phyloP scores from a whole-genome alignment of 2,113 vertebrate species.

The Cephalopholis sonnerati region DNA sequence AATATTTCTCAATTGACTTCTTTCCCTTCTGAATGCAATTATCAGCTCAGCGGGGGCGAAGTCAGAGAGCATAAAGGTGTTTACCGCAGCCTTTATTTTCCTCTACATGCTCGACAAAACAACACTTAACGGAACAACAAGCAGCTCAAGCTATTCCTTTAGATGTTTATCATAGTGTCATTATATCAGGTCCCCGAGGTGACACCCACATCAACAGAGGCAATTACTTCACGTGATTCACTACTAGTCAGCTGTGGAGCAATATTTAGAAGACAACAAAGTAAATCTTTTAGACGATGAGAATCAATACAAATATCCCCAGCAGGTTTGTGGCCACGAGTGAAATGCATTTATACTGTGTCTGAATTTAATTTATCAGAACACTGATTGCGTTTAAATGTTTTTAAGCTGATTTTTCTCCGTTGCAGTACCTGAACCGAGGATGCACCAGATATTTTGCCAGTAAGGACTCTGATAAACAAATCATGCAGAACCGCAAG shows the following conservation, averaged over 20 bases:
- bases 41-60: slow-evolving; percentile 22
- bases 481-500: slow-evolving; percentile 96
- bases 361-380: slow-evolving; percentile 28
- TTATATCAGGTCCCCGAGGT: slow-evolving; percentile 59
- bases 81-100: slow-evolving; percentile 38
- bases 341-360: not conserved
- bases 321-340: not conserved
- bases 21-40: slow-evolving; percentile 32
- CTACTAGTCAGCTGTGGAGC: slow-evolving; percentile 56
- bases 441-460: slow-evolving; percentile 97
- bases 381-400: slow-evolving; percentile 35
- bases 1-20: slow-evolving; percentile 43
- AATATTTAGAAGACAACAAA: slow-evolving; percentile 49
- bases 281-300: slow-evolving; percentile 49
- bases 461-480: slow-evolving; percentile 94
- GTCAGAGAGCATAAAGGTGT: slow-evolving; percentile 43
- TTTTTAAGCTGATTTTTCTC: slow-evolving; percentile 37
- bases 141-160: slow-evolving; percentile 51
- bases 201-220: slow-evolving; percentile 70
- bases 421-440: slow-evolving; percentile 93
- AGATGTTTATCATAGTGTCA: slow-evolving; percentile 61
- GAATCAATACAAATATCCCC: slow-evolving; percentile 56
- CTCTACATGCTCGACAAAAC: slow-evolving; percentile 40
- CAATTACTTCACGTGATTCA: slow-evolving; percentile 53
- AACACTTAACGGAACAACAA: slow-evolving; percentile 52